Conservation (phyloP, 2,797 vertebrate species). For the Alcedo atthis region DNA sequence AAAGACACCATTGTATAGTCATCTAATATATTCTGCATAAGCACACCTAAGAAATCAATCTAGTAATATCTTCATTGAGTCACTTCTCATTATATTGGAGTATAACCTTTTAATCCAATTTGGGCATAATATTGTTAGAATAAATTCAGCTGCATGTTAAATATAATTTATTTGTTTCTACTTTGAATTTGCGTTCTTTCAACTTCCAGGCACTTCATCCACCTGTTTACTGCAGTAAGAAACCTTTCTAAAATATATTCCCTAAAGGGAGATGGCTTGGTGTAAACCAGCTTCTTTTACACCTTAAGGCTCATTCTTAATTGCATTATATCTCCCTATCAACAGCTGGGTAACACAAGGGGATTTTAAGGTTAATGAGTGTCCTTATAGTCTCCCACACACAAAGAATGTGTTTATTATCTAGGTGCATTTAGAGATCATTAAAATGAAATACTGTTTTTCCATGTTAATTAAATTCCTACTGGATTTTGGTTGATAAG, state of each 20-base stretch:
- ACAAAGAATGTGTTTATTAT: background rate
- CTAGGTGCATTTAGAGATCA: background rate
- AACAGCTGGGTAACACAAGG: background rate
- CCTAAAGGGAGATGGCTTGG: background rate
- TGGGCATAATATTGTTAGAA: background rate
- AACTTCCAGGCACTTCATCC: background rate
- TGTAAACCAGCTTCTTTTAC: background rate
- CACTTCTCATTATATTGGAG: background rate
- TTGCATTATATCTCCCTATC: background rate
- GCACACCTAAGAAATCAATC: background rate
- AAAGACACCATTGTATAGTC: background rate
- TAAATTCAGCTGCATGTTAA: background rate
- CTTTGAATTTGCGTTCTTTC: background rate
- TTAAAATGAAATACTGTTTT: background rate
- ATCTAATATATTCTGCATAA: background rate
- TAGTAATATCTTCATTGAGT: background rate
- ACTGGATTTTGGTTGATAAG: background rate
- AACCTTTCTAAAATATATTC: background rate
- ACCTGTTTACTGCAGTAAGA: background rate
- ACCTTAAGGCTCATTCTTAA: background rate
- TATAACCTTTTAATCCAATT: slow-evolving; percentile 4
- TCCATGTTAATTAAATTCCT: background rate
- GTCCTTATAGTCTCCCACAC: background rate
- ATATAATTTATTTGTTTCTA: background rate
- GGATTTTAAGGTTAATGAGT: background rate